Percentiles rank a stretch among this genome's conserved stretches.
These are phyloP conservation scores for Aphelinus certus DNA, from an alignment of 1,140 invertebrate genomes.

Conservation along the genomic window DNA sequence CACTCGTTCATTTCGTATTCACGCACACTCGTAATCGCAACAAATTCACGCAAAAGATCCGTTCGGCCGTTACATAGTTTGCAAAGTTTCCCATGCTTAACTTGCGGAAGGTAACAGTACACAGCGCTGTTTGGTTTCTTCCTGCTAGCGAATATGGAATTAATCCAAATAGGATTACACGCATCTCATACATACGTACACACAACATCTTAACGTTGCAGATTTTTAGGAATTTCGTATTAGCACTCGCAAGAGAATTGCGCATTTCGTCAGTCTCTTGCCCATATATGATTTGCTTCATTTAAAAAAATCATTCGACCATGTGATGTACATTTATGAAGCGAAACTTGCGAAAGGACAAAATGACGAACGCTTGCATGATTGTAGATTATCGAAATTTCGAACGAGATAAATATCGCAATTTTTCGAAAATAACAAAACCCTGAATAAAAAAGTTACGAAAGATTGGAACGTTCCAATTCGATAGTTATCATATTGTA, in stretches of 20 bases:
- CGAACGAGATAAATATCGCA: too few species aligned
- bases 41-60: slow-evolving; percentile 5
- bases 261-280: neutral
- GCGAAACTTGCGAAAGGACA: too few species aligned
- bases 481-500: neutral
- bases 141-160: slow-evolving; percentile 5
- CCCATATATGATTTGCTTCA: neutral
- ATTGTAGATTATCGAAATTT: too few species aligned
- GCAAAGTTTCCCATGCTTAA: slow-evolving; percentile 23
- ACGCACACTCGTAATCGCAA: neutral
- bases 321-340: too few species aligned
- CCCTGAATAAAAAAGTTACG: neutral
- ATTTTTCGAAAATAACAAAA: neutral
- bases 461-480: neutral
- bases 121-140: neutral
- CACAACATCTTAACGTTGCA: neutral
- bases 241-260: slow-evolving; percentile 10
- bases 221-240: slow-evolving; percentile 22
- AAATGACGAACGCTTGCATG: too few species aligned
- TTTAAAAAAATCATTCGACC: too few species aligned
- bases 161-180: neutral
- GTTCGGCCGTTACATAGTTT: slow-evolving; percentile 15
- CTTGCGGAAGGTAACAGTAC: slow-evolving; percentile 14
- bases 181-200: neutral
- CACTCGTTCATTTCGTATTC: slow-evolving; percentile 17